phyloP scores from a whole-genome alignment of 2,797 vertebrate species.

The Siniperca undulata region DNA sequence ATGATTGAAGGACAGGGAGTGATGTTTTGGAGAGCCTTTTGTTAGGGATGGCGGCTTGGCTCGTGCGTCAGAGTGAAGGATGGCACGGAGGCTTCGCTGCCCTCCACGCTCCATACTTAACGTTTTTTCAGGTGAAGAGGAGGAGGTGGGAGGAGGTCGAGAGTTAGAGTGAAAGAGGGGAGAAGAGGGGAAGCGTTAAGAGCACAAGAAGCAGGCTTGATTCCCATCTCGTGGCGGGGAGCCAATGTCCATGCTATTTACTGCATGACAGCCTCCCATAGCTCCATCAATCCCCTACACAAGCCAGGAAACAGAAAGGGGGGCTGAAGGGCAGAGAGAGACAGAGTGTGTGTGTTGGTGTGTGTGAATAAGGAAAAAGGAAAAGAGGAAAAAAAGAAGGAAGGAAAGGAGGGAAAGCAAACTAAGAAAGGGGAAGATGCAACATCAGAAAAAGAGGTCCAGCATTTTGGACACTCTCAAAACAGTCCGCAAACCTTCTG shows the following conservation, averaged over 20 bases:
- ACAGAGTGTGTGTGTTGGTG: neutral
- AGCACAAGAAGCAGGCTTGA: constrained; percentile 48
- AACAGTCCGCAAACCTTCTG: neutral
- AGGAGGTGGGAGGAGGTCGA: constrained; percentile 16
- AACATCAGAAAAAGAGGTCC: too few relatives aligned
- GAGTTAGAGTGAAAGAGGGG: constrained; percentile 1
- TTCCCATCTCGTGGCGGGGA: constrained; percentile 71
- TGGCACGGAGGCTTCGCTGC: neutral
- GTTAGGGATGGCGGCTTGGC: constrained; percentile 41
- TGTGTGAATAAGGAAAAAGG: neutral
- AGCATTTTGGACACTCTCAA: neutral
- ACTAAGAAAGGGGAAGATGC: neutral
- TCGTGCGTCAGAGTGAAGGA: constrained; percentile 50
- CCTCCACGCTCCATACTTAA: constrained; percentile 14
- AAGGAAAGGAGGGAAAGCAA: neutral
- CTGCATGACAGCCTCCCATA: constrained; percentile 78
- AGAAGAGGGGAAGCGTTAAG: constrained; percentile 28
- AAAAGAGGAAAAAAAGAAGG: neutral
- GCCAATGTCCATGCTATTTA: constrained; percentile 74
- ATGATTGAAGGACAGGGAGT: constrained; percentile 34
- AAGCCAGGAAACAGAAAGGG: constrained; percentile 10
- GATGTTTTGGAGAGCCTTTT: constrained; percentile 39
- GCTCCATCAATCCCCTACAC: constrained; percentile 74
- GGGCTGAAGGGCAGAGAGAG: constrained; percentile 5
- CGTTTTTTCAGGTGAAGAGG: constrained; percentile 25